These are phyloP conservation scores for Acanthaster planci DNA, from an alignment of 35 echinoderm and acorn worm species.

Conservation along the genomic window DNA sequence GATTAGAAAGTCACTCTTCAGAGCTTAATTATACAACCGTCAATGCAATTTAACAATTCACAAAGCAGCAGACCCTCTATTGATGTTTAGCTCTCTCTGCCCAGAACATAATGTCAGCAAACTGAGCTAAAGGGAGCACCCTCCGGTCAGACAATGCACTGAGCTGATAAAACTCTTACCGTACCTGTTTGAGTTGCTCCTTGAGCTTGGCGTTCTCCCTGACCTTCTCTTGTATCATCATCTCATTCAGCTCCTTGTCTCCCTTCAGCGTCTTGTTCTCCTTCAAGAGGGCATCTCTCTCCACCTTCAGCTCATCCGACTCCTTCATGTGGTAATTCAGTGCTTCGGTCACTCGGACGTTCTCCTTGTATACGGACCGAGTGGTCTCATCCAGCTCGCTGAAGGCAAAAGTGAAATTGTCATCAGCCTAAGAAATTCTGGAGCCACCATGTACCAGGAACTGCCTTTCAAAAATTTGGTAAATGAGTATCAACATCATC, in stretches of 20 bases:
- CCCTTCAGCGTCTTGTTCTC: constrained; percentile 80
- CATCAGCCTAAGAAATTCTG: too few species aligned
- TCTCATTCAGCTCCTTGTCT: constrained; percentile 87
- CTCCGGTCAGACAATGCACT: too few species aligned
- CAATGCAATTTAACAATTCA: too few species aligned
- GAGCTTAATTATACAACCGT: too few species aligned
- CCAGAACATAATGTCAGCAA: too few species aligned
- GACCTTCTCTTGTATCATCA: constrained; percentile 87
- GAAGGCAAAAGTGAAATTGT: not conserved
- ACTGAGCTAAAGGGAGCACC: too few species aligned
- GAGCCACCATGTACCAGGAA: too few species aligned
- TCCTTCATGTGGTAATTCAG: constrained; percentile 98
- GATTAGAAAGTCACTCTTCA: too few species aligned
- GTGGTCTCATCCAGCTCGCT: constrained; percentile 98
- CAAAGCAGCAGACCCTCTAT: too few species aligned
- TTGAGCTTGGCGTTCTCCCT: constrained; percentile 83
- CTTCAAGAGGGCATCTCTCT: constrained; percentile 66
- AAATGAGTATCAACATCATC: too few species aligned
- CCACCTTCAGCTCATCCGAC: constrained; percentile 73
- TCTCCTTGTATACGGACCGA: constrained; percentile 97
- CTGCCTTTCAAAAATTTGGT: too few species aligned
- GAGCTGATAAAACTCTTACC: not conserved
- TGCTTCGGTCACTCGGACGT: constrained; percentile 90
- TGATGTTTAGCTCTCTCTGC: too few species aligned
- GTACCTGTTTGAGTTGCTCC: constrained; percentile 85